phyloP scores from a whole-genome alignment of 2,888 invertebrate species.

The Drosophila anomelani region DNA sequence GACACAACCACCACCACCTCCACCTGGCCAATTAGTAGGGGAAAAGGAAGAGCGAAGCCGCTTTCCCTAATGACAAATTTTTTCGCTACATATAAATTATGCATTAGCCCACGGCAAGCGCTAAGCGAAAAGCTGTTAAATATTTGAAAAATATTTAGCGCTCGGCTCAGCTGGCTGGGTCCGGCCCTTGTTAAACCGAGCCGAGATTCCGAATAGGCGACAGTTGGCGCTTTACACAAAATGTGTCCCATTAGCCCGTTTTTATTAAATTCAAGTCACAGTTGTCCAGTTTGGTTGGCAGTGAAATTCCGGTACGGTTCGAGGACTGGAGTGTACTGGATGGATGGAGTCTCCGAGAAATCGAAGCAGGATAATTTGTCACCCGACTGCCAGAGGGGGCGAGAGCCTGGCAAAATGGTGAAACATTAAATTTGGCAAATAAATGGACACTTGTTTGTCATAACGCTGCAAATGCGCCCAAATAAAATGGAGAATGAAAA shows the following conservation, averaged over 20 bases:
- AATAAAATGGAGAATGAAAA: constrained; percentile 64
- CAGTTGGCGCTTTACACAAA: constrained; percentile 52
- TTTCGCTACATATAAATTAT: constrained; percentile 69
- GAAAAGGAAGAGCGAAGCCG: constrained; percentile 29
- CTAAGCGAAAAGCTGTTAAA: constrained; percentile 61
- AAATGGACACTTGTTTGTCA: constrained; percentile 80
- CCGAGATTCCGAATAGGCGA: constrained; percentile 35
- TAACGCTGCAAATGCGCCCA: constrained; percentile 78
- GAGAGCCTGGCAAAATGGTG: constrained; percentile 62
- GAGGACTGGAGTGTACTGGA: constrained; percentile 9
- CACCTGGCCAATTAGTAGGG: constrained; percentile 75
- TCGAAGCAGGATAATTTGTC: constrained; percentile 78
- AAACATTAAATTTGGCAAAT: constrained; percentile 79
- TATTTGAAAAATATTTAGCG: constrained; percentile 69
- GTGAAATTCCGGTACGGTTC: constrained; percentile 1
- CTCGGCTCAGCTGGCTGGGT: constrained; percentile 40
- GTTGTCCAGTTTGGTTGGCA: constrained; percentile 51
- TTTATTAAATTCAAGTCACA: constrained; percentile 73
- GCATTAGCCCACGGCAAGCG: constrained; percentile 56
- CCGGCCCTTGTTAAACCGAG: constrained; percentile 31
- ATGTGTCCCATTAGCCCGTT: constrained; percentile 71
- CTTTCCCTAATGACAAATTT: constrained; percentile 76
- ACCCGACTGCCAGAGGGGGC: constrained; percentile 43
- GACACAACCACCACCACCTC: constrained; percentile 30
- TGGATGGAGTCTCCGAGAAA: constrained; percentile 58